Evolutionary conservation across 1,140 invertebrate species (phyloP), one percentile per base, ranked within the genome.

Genomic region (Procambarus clarkii): DNA sequence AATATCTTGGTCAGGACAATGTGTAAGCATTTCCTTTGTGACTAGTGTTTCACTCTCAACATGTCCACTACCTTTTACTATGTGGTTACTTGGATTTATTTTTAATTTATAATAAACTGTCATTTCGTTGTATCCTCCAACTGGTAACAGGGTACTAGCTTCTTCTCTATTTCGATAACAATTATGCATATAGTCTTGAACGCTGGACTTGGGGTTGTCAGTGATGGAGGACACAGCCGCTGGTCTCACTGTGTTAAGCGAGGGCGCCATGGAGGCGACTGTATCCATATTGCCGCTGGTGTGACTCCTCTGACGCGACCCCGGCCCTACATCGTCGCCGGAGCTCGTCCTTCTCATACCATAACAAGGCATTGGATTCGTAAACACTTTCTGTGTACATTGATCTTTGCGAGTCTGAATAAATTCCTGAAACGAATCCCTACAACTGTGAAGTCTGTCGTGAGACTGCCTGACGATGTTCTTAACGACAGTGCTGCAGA

Each of bases 401-500:
- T 82, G 13, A 2, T 82, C 86, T 45, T 46, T 88, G 58, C 77
- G 54, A n/a, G 24, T 50, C 15, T 64, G n/a, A 11, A 80, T 69
- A 34, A 85, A 86, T 18, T 69, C 82, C 77, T 85, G 71, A 44
- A 80, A 91, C 18, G 88, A 85, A 34, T 77, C 77, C 5, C 58
- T 77, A 2, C 77, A 50, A 4, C 58, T 7, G 15, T 86, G 34
- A 4, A 91, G 34, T 24, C 9, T 64, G 34, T 80, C 88, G 2
- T 84, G 71, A 2, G 82, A 77, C n/a, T 50, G 58, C 21, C 69
- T 91, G 54, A 85, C 82, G 7, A 91, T 80, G 44, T 8, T 79
- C 58, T 91, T 91, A 74, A 91, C 88, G 9, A 69, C 44, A 44
- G 88, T 91, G 58, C 82, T 85, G 76, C 88, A 79, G 58, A 91